Evolutionary conservation across 1,140 invertebrate species (phyloP), one percentile per base, ranked within the genome.

Genomic region (Aphis gossypii): DNA sequence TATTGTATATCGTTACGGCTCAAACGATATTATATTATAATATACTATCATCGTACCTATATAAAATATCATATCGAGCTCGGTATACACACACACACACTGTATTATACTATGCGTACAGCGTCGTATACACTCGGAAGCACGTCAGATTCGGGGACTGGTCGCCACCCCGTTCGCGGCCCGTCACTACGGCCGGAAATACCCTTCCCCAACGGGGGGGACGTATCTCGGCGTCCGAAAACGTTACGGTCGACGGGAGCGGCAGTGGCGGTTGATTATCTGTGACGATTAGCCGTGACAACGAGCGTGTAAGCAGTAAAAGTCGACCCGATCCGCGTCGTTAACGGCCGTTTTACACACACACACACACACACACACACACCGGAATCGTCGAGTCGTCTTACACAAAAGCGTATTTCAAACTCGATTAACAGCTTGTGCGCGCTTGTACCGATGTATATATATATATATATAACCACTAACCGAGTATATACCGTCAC

Each of bases 251-350:
- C 90, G 38, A 21, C 54, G 3, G 89, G 1, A 41, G 54, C 18
- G 48, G 20, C n/a, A 23, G 7, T n/a, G 86, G 30, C 35, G 87
- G 87, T 56, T 44, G 87, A 89, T 89, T 89, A 51, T 89, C 87
- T 56, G 87, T 89, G 87, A 89, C 87, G 90, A 83, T 92, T 92
- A 82, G 90, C 90, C 44, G 90, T 44, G n/a, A 92, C 90, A 41
- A 83, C 90, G n/a, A n/a, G 30, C 30, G 56, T 30, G 48, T 51
- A 51, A 0, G 25, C 30, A 48, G 90, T 35, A 83, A 48, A 83
- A 83, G n/a, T 18, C 90, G 76, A 76, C 68, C 25, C 90, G 90
- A 92, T 83, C 46, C 68, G 90, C 44, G 44, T 92, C 90, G 68
- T 68, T 91, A 68, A 76, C 90, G 44, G 30, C 23, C 8, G 83